These are phyloP conservation scores for Periphyllus acericola DNA, from an alignment of 2,888 invertebrate species.

Conservation along the genomic window DNA sequence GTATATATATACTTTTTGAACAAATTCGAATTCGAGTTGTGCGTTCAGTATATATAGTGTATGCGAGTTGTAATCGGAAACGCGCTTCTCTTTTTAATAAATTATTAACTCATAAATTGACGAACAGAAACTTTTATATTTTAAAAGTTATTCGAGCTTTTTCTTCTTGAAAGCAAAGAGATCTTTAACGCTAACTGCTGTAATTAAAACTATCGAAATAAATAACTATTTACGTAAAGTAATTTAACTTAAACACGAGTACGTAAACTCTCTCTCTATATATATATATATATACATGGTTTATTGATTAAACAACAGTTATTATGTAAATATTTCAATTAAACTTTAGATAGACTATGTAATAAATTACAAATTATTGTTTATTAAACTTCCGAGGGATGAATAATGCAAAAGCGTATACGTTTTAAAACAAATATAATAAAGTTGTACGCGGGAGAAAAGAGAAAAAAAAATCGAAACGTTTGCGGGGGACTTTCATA, in stretches of 20 bases:
- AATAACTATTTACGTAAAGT: slow-evolving; percentile 1
- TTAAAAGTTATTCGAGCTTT: neutral
- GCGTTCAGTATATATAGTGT: too few relatives aligned
- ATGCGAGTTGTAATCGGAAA: too few relatives aligned
- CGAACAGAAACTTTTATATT: too few relatives aligned
- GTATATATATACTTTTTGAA: too few relatives aligned
- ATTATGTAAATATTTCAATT: slow-evolving; percentile 35
- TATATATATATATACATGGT: neutral
- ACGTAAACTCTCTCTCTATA: neutral
- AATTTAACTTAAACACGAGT: neutral
- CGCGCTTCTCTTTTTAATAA: too few relatives aligned
- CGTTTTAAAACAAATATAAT: too few relatives aligned
- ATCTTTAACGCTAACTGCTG: neutral
- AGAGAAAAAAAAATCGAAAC: neutral
- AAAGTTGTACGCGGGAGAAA: neutral
- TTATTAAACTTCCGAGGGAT: neutral
- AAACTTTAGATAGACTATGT: slow-evolving; percentile 2
- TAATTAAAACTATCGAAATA: slow-evolving; percentile 3
- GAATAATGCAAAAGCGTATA: neutral
- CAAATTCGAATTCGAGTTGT: too few relatives aligned
- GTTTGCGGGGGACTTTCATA: neutral
- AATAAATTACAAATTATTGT: slow-evolving; percentile 1
- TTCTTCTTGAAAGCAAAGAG: neutral
- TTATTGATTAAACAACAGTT: neutral
- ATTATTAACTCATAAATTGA: too few relatives aligned